These are phyloP conservation scores for Onychostoma macrolepis DNA, from an alignment of 2,113 vertebrate species.

Conservation along the genomic window DNA sequence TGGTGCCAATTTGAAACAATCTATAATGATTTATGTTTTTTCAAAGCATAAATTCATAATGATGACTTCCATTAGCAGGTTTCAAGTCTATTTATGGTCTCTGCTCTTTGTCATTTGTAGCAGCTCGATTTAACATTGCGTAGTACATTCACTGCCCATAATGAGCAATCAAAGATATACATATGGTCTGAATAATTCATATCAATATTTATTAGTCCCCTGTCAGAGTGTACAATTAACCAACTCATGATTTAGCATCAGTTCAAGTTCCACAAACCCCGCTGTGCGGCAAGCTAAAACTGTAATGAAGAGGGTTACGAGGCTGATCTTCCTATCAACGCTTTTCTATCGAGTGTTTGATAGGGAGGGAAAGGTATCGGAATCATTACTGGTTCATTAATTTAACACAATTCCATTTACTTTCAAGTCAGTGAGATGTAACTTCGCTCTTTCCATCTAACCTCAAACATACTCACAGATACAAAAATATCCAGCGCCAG, in stretches of 20 bases:
- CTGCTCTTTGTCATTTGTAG: slow-evolving; percentile 54
- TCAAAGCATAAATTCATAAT: slow-evolving; percentile 60
- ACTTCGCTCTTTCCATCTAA: slow-evolving; percentile 63
- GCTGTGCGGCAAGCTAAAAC: slow-evolving; percentile 21
- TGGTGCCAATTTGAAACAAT: slow-evolving; percentile 57
- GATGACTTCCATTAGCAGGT: slow-evolving; percentile 63
- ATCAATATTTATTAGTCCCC: slow-evolving; percentile 72
- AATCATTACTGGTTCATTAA: slow-evolving; percentile 58
- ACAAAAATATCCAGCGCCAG: slow-evolving; percentile 54
- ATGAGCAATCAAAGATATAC: slow-evolving; percentile 66
- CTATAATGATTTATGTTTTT: slow-evolving; percentile 56
- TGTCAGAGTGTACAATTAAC: slow-evolving; percentile 67
- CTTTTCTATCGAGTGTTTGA: slow-evolving; percentile 47
- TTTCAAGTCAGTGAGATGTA: slow-evolving; percentile 53
- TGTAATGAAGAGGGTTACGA: slow-evolving; percentile 55
- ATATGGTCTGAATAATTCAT: slow-evolving; percentile 68
- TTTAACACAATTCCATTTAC: slow-evolving; percentile 63
- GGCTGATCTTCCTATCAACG: slow-evolving; percentile 57
- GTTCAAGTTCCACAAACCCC: slow-evolving; percentile 49
- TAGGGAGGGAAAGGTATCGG: slow-evolving; percentile 39
- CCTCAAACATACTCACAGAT: slow-evolving; percentile 54
- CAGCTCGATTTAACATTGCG: slow-evolving; percentile 51
- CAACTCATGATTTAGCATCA: slow-evolving; percentile 69
- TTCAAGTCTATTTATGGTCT: slow-evolving; percentile 58
- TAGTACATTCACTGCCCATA: slow-evolving; percentile 55